Conservation (phyloP, 2,797 vertebrate species). For the Botia almorhae region DNA sequence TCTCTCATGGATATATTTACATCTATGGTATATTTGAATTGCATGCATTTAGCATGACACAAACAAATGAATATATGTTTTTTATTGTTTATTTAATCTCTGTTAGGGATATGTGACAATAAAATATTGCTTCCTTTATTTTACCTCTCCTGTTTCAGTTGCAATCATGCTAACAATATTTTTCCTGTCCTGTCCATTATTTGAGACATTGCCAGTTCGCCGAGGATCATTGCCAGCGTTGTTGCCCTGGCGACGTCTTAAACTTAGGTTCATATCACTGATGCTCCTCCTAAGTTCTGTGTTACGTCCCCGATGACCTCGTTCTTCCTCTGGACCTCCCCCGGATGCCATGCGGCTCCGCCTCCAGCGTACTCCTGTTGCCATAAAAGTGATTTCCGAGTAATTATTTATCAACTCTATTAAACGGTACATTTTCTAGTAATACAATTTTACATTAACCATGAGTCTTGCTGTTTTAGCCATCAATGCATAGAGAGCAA, state of each 20-base stretch:
- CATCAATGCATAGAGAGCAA: neutral
- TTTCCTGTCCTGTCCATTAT: conserved; percentile 80
- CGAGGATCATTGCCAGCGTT: conserved; percentile 69
- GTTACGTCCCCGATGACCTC: conserved; percentile 84
- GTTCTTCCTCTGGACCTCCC: conserved; percentile 78
- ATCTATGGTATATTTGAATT: neutral
- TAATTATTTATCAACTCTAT: neutral
- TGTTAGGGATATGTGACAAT: too few relatives aligned
- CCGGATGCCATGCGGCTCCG: conserved; percentile 86
- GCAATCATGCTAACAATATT: conserved; percentile 88
- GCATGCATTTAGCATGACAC: neutral
- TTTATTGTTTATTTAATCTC: too few relatives aligned
- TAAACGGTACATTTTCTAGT: neutral
- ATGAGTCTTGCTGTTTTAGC: neutral
- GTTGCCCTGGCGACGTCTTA: conserved; percentile 83
- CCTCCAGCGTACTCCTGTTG: conserved; percentile 73
- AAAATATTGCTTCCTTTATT: conserved; percentile 4
- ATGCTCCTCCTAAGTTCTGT: conserved; percentile 88
- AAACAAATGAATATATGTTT: neutral
- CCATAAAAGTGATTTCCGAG: conserved; percentile 36
- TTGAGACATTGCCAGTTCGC: conserved; percentile 61
- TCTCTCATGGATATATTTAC: neutral
- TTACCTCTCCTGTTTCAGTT: conserved; percentile 75
- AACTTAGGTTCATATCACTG: conserved; percentile 91
- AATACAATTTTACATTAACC: neutral